Evolutionary conservation across 2,797 vertebrate species (phyloP).

Genomic region (Arnoldichthys spilopterus): DNA sequence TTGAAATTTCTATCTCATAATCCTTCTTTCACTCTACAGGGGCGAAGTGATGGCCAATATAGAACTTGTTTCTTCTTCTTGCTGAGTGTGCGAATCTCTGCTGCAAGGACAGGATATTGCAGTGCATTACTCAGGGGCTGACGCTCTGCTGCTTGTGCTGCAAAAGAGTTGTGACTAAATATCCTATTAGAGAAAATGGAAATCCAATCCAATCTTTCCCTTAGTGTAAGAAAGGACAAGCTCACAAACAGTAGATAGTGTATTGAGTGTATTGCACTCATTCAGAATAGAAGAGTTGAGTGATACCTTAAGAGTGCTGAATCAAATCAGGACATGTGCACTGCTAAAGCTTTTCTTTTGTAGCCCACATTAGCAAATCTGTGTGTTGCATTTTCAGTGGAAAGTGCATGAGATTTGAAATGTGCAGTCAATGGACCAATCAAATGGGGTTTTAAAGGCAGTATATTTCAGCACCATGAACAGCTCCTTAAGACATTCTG

Average conservation of each 20-base stretch:
- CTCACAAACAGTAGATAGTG: slow-evolving; percentile 9
- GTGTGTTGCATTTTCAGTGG: background rate
- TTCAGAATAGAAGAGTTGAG: background rate
- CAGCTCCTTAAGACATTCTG: slow-evolving; percentile 7
- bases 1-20: background rate
- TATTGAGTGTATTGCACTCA: background rate
- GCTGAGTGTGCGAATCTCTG: slow-evolving; percentile 41
- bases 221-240: slow-evolving; percentile 2
- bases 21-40: background rate
- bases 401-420: background rate
- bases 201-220: slow-evolving; percentile 41
- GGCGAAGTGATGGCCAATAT: background rate
- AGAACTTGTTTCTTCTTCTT: slow-evolving; percentile 19
- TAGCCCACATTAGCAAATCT: background rate
- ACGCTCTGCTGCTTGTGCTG: slow-evolving; percentile 31
- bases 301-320: too few species aligned
- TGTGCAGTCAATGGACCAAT: background rate
- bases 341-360: background rate
- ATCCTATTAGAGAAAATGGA: slow-evolving; percentile 53
- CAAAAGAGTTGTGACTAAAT: slow-evolving; percentile 45
- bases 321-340: background rate
- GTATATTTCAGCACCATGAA: slow-evolving; percentile 31
- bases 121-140: slow-evolving; percentile 40
- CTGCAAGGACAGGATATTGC: slow-evolving; percentile 25
- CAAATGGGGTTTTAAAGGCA: background rate